Evolutionary conservation across 2,113 vertebrate genomes (phyloP).

Genomic region (Lichenostomus cassidix): DNA sequence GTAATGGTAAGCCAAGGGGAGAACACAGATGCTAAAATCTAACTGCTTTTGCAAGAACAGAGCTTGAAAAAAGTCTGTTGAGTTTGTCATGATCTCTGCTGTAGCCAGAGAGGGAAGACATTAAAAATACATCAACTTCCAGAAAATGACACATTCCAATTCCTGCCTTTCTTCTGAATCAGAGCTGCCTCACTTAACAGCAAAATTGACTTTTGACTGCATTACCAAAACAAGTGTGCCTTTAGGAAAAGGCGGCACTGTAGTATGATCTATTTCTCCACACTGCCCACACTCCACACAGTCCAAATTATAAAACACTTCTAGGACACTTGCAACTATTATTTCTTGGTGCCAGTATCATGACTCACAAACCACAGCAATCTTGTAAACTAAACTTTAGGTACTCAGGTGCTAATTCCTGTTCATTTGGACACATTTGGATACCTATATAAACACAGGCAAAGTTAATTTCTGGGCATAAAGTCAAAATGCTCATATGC

Average conservation of each 20-base stretch:
- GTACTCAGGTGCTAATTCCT: neutral
- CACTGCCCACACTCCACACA: rapidly evolving
- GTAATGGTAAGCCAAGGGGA: neutral
- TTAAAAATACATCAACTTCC: neutral
- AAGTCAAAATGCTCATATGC: neutral
- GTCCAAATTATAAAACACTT: neutral
- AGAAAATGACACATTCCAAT: rapidly evolving
- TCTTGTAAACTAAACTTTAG: neutral
- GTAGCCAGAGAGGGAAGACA: neutral
- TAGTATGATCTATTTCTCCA: neutral
- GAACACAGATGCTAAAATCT: neutral
- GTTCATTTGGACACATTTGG: neutral
- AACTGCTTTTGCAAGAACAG: neutral
- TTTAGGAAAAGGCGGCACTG: neutral
- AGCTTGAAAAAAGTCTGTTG: neutral
- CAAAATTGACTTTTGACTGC: neutral
- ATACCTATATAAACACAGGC: neutral
- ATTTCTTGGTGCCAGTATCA: neutral
- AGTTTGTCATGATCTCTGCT: neutral
- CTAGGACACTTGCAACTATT: neutral
- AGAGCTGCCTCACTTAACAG: neutral
- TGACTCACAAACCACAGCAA: neutral
- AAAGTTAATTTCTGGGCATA: neutral
- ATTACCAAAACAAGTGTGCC: neutral
- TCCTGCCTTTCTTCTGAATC: neutral